These are phyloP conservation scores for Folsomia candida DNA, from an alignment of 2,888 invertebrate genomes.

Conservation along the genomic window DNA sequence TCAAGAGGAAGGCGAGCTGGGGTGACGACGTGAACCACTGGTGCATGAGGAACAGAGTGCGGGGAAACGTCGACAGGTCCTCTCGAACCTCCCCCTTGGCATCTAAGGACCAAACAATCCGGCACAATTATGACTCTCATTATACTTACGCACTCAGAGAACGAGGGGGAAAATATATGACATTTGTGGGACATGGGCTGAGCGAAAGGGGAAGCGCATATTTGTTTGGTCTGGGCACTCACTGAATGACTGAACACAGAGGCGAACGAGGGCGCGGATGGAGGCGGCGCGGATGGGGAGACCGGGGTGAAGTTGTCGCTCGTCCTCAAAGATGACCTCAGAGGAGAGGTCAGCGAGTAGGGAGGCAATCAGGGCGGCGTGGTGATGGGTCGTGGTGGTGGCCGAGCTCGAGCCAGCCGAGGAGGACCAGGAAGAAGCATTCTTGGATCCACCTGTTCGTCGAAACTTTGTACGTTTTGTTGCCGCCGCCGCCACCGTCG, in stretches of 20 bases:
- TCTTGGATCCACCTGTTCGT: slow-evolving; percentile 36
- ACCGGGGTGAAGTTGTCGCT: slow-evolving; percentile 46
- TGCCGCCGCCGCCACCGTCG: slow-evolving; percentile 21
- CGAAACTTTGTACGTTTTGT: slow-evolving; percentile 33
- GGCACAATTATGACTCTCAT: slow-evolving; percentile 2
- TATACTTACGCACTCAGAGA: too few relatives aligned
- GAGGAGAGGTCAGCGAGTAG: slow-evolving; percentile 20
- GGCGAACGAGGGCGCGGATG: slow-evolving; percentile 54
- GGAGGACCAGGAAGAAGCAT: slow-evolving; percentile 23
- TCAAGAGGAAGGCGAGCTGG: slow-evolving; percentile 36
- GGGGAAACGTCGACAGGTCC: slow-evolving; percentile 53
- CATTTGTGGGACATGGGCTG: too few relatives aligned
- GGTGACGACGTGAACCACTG: slow-evolving; percentile 57
- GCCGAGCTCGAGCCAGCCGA: slow-evolving; percentile 18
- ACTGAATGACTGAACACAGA: slow-evolving; percentile 56
- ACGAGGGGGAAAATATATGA: too few relatives aligned
- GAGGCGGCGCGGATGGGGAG: slow-evolving; percentile 52
- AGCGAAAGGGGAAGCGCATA: too few relatives aligned
- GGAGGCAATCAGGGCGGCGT: slow-evolving; percentile 9
- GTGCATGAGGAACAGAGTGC: slow-evolving; percentile 57
- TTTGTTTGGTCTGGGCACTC: slow-evolving; percentile 49
- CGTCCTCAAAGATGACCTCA: slow-evolving; percentile 46
- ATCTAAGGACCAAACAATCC: slow-evolving; percentile 53
- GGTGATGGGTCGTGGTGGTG: slow-evolving; percentile 6
- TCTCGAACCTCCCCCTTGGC: slow-evolving; percentile 52